Evolutionary conservation across 1,140 invertebrate species (phyloP), one percentile per base, ranked within the genome.

Genomic region (Atta texana): DNA sequence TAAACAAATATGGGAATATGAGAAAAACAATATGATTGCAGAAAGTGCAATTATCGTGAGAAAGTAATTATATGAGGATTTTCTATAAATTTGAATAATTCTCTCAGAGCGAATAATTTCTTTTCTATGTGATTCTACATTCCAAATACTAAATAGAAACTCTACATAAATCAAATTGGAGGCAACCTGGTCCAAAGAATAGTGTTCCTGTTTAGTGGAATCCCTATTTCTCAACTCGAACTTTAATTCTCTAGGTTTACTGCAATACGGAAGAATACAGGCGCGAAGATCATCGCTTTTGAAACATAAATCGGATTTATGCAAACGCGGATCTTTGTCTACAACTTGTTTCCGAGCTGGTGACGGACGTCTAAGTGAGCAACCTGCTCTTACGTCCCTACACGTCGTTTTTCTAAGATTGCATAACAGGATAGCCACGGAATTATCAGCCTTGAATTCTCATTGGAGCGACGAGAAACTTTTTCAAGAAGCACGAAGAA

Each of bases 321-420:
- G 97, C 91, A 96, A 96, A 44, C 95, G 96, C 0, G 97, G 97
- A 0, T 97, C 97, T 1, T 94, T 97, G 5, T 96, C 97, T 24
- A 96, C 96, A 1, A 96, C 96, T 59, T 97, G 97, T 92, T 97
- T 97, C 90, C 95, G 96, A 86, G 96, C 97, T 4, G 98, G 98
- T 0, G 98, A 99, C 94, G 96, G 96, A 0, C 95, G 98, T 3
- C 97, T 98, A 72, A 98, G 97, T 87, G 98, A 99, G 93, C 98
- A 99, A 92, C 98, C 98, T 0, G 98, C 97, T 0, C 94, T 99
- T 21, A 97, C 98, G 8, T 97, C 97, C 0, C 96, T 99, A 72
- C 98, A 99, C 94, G 98, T 98, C 0, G 95, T 98, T 7, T 98
- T 98, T 96, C 95, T 99, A 88, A 95, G 98, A 88, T 97, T 98